Evolutionary conservation across 2,797 vertebrate species (phyloP), one percentile per base, ranked within the genome.

Genomic region (Spheniscus humboldti): DNA sequence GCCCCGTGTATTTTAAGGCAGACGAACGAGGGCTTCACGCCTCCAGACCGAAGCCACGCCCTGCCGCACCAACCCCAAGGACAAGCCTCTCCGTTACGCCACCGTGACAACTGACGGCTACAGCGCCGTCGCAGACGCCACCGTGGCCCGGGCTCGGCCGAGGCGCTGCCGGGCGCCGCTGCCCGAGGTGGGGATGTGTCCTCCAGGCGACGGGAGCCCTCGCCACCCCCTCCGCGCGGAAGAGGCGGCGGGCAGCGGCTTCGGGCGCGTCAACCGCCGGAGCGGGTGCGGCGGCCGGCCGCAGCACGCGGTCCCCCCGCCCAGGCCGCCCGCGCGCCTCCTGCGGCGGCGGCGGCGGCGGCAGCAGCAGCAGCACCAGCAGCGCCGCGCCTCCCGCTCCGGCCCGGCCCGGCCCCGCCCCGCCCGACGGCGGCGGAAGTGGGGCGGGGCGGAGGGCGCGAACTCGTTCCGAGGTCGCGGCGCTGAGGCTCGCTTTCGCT

Each of bases 371-470:
- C 56, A 8, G 33, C 20, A 10, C 37, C 37, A n/a, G n/a, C n/a
- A n/a, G 22, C 57, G 8, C 20, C 16, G 8, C 45, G 2, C 13
- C 31, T 15, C 10, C n/a, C 25, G 28, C 37, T 4, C 18, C 24
- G 4, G 9, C 25, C 27, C 17, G 16, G 19, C 19, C 31, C 55
- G 8, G 10, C 13, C 43, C 52, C 17, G 33, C 56, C 11, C 43
- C 12, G 12, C 30, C 27, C 43, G 7, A 6, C 53, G 13, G 53
- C 18, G 50, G 68, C 94, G 96, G 96, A 97, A 96, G 86, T 55
- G 92, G 74, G 59, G 79, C 5, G 2, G 9, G 1, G 7, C 8
- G 5, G 4, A 7, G 10, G 2, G 7, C 23, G 2, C 0, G 6
- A n/a, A 59, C 2, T 35, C 12, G 1, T 73, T 81, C 79, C 72